Conservation (phyloP, 2,113 vertebrate genomes). For the Apus apus region DNA sequence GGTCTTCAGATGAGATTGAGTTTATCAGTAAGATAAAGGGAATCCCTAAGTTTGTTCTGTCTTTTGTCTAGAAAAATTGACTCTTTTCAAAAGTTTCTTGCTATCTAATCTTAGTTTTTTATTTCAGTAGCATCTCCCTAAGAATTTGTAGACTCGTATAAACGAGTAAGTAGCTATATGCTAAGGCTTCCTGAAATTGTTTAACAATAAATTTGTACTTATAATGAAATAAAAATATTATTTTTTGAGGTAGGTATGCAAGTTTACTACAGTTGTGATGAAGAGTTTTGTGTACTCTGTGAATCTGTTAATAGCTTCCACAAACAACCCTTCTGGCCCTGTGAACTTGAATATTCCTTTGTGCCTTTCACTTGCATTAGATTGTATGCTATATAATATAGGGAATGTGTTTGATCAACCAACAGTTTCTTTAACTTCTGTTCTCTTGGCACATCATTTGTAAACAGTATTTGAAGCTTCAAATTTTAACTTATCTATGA, state of each 20-base stretch:
- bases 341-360: background rate
- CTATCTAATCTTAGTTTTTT: background rate
- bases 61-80: background rate
- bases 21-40: background rate
- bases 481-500: constrained; percentile 31
- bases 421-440: constrained; percentile 14
- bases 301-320: background rate
- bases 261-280: background rate
- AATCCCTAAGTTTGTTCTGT: background rate
- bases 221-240: background rate
- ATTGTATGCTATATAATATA: background rate
- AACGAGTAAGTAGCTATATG: background rate
- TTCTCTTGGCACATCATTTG: background rate
- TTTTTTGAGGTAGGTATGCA: background rate
- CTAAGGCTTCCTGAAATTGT: background rate
- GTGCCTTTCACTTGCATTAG: background rate
- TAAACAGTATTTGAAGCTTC: constrained; percentile 21
- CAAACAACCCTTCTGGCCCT: background rate
- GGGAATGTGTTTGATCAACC: background rate
- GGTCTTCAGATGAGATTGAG: background rate
- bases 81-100: background rate
- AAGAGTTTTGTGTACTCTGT: background rate
- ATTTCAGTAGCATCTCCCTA: background rate
- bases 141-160: background rate
- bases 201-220: background rate